Conservation (phyloP, 2,113 vertebrate species). For the Cervus canadensis region DNA sequence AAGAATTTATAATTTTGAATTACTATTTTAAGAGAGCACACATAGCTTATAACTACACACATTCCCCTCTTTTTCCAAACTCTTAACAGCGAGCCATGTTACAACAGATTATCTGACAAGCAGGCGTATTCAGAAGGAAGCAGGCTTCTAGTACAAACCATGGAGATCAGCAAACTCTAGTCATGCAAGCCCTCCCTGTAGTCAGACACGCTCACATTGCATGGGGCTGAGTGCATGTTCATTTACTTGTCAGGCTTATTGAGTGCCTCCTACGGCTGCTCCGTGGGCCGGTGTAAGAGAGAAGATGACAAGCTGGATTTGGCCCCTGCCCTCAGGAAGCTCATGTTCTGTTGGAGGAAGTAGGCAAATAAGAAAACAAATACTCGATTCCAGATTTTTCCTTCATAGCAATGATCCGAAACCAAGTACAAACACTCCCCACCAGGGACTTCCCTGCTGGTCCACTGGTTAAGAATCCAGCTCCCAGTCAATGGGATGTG, state of each 20-base stretch:
- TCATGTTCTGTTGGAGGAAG: background rate
- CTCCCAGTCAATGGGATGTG: background rate
- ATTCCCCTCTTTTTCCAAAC: background rate
- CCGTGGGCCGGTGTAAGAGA: background rate
- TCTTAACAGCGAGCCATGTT: background rate
- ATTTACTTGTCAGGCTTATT: background rate
- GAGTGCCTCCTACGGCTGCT: background rate
- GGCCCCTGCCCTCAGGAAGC: background rate
- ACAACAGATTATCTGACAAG: background rate
- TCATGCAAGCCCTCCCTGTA: rapidly evolving
- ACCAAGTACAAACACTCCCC: background rate
- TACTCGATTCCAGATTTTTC: background rate
- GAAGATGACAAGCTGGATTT: background rate
- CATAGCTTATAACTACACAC: background rate
- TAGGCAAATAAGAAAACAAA: background rate
- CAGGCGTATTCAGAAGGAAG: background rate
- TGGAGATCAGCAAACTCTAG: background rate
- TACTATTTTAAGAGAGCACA: background rate
- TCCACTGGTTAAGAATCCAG: background rate
- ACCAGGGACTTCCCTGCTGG: background rate
- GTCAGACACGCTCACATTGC: background rate
- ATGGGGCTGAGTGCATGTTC: rapidly evolving
- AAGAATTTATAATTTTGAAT: background rate
- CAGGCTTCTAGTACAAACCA: background rate
- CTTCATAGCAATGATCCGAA: background rate